phyloP scores from a whole-genome alignment of 2,113 vertebrate species.

The Numida meleagris region DNA sequence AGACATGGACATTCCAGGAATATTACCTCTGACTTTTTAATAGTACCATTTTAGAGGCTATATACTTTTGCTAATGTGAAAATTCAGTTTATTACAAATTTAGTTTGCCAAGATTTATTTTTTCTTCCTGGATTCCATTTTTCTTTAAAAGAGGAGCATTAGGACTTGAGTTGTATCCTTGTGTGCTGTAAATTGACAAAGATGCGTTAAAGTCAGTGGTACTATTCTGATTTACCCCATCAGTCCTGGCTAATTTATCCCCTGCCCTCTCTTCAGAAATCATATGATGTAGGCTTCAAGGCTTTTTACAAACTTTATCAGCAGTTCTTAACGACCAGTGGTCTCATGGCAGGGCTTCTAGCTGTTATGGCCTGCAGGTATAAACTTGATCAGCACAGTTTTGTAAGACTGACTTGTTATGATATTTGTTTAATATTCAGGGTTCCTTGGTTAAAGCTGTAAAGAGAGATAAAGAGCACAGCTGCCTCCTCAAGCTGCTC shows the following conservation, averaged over 20 bases:
- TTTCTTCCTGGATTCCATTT: background rate
- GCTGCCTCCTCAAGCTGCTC: background rate
- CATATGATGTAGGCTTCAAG: background rate
- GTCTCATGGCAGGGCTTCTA: background rate
- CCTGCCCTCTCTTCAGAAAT: background rate
- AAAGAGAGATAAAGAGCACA: background rate
- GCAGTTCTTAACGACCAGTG: background rate
- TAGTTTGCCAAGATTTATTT: background rate
- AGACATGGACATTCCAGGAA: background rate
- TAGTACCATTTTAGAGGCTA: background rate
- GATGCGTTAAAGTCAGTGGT: background rate
- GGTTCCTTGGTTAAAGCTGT: background rate
- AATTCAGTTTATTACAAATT: background rate
- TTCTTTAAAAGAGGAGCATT: background rate
- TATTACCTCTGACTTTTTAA: background rate
- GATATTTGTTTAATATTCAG: background rate
- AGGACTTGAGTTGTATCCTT: background rate
- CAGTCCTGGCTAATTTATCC: background rate
- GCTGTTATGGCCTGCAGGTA: background rate
- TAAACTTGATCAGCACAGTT: background rate
- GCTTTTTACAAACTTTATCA: background rate
- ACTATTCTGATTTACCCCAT: background rate
- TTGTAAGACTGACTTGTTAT: background rate
- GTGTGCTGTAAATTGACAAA: background rate
- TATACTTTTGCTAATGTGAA: background rate